Evolutionary conservation across 2,113 vertebrate species (phyloP).

Genomic region (Melanerpes aurifrons): DNA sequence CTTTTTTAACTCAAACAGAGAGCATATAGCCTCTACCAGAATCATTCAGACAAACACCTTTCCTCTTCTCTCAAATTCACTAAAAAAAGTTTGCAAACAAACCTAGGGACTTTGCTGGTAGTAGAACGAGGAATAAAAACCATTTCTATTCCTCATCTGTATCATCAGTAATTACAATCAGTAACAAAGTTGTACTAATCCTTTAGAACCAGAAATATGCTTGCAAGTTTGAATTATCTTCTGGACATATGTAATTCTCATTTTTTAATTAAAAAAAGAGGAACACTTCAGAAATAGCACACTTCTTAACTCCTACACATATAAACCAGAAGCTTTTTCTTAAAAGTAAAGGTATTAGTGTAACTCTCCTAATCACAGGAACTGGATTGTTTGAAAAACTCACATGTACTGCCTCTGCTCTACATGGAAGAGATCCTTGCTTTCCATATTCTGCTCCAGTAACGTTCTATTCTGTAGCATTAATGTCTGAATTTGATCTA

Average conservation of each 20-base stretch:
- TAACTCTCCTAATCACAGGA: neutral
- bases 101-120: neutral
- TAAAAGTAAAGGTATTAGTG: neutral
- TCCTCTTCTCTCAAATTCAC: neutral
- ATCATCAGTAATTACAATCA: neutral
- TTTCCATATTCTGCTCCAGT: slow-evolving; percentile 98
- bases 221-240: neutral
- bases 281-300: neutral
- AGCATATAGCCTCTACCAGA: neutral
- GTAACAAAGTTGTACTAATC: neutral
- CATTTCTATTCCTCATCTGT: neutral
- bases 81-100: neutral
- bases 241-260: neutral
- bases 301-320: neutral
- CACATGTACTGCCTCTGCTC: slow-evolving; percentile 99
- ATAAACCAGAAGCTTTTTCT: neutral
- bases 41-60: neutral
- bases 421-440: slow-evolving; percentile 98
- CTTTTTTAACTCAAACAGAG: neutral
- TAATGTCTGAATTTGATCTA: slow-evolving; percentile 98
- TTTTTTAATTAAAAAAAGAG: neutral
- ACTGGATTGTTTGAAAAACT: slow-evolving; percentile 56
- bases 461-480: slow-evolving; percentile 97
- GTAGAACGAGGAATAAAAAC: neutral
- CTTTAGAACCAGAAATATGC: neutral